phyloP scores from a whole-genome alignment of 30 jellyfish, hydroid and myxozoan species.

The Cassiopea andromeda region DNA sequence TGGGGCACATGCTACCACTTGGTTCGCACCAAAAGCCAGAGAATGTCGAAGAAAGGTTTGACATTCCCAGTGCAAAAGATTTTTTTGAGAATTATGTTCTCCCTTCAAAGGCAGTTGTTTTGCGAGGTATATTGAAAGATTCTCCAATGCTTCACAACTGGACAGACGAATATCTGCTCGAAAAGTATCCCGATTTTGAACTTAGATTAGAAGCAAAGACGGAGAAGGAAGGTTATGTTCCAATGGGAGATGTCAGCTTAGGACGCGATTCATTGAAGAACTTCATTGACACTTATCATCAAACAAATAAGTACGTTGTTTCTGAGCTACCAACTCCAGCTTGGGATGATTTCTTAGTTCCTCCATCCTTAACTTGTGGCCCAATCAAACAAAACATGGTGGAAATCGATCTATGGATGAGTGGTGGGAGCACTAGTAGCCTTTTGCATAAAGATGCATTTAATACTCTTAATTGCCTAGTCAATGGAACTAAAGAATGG shows the following conservation, averaged over 20 bases:
- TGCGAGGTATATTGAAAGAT: conserved; percentile 70
- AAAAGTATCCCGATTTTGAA: conserved; percentile 67
- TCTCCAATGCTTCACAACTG: conserved; percentile 54
- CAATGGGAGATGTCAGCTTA: conserved; percentile 73
- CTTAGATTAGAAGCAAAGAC: conserved; percentile 80
- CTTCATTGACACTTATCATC: conserved; percentile 71
- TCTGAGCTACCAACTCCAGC: conserved; percentile 89
- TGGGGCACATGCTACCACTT: conserved; percentile 81
- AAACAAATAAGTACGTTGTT: conserved; percentile 75
- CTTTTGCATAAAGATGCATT: conserved; percentile 88
- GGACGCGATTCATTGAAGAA: conserved; percentile 85
- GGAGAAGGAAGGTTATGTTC: conserved; percentile 73
- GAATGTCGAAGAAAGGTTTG: conserved; percentile 68
- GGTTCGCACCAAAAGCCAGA: conserved; percentile 79
- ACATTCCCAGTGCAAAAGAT: conserved; percentile 55
- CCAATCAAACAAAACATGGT: conserved; percentile 59
- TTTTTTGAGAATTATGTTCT: conserved; percentile 67
- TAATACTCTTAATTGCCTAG: conserved; percentile 78
- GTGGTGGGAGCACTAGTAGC: conserved; percentile 83
- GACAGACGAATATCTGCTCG: conserved; percentile 75
- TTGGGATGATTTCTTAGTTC: conserved; percentile 74
- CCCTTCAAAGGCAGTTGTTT: conserved; percentile 82
- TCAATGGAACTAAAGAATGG: conserved; percentile 91
- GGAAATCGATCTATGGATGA: conserved; percentile 91
- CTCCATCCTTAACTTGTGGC: conserved; percentile 77